Base-by-base conservation (phyloP, 2,113 vertebrate species). In the Chelonoidis abingdonii region DNA sequence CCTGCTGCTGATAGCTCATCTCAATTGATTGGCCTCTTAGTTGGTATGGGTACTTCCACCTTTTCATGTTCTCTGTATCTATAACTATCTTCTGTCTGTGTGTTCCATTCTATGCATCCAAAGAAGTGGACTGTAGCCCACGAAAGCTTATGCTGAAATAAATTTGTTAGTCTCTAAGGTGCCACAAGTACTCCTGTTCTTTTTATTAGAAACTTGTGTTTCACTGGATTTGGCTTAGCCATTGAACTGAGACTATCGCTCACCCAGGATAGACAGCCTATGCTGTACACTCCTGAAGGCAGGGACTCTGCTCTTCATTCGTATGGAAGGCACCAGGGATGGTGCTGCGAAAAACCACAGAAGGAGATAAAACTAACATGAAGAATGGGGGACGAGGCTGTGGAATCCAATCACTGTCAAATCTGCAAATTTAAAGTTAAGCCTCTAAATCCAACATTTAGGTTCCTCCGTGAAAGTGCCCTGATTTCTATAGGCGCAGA, bases 171-270 rank as follows among this genome's bases (percentile, higher is more conserved):
- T 49, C 47, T 49, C 47, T 10, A 49, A 49, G 47, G 47, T 49
- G 47, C 47, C 47, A 49, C 47, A 49, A 49, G 47, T 49, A 10
- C 47, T 49, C 47, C 47, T 49, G 10, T 49, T 49, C 47, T 49
- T 49, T 47, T 47, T 47, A 47, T 35, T 69, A 19, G 65, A 35
- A 69, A 72, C n/a, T 38, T 21, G 65, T 82, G 65, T 72, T 93
- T 86, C 89, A 90, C 84, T 79, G 89, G 41, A 87, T 6, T 12
- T 25, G 44, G 1, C 4, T 47, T 8, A 1, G 52, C 80, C 75
- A 85, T 78, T 87, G 90, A 87, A 96, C 83, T 82, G 90, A 81
- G 65, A 89, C 21, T 17, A 79, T n/a, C 47, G 31, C n/a, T n/a
- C 83, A 87, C 82, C 22, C 56, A 47, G 10, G 29, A 57, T 25